phyloP scores from a whole-genome alignment of 2,888 invertebrate species.

The Baccha elongata region DNA sequence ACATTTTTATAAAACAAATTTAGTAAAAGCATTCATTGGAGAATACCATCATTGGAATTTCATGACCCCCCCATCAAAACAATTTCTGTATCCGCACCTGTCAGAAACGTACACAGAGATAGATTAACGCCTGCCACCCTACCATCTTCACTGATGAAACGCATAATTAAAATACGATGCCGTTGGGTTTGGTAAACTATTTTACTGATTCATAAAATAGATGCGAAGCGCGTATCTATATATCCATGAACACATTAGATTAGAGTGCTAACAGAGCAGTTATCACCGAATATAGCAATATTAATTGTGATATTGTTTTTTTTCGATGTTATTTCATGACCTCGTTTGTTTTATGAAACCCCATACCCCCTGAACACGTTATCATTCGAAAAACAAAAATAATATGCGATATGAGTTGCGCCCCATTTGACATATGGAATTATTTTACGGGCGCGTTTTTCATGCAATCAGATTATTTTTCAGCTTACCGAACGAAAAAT shows the following conservation, averaged over 20 bases:
- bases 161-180: constrained; percentile 60
- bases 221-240: not conserved
- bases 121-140: not conserved
- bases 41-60: too few relatives aligned
- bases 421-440: constrained; percentile 1
- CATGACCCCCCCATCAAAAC: too few relatives aligned
- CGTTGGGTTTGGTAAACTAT: not conserved
- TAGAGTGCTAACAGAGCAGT: constrained; percentile 63
- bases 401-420: not conserved
- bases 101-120: not conserved
- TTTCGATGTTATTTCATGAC: constrained; percentile 40
- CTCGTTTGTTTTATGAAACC: constrained; percentile 46
- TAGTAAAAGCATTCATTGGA: too few relatives aligned
- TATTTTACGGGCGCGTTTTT: not conserved
- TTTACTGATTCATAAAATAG: constrained; percentile 18
- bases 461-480: constrained; percentile 23
- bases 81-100: too few relatives aligned
- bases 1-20: too few relatives aligned
- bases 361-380: not conserved
- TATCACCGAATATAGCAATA: constrained; percentile 63
- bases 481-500: constrained; percentile 2
- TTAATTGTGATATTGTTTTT: constrained; percentile 60
- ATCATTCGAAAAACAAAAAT: not conserved
- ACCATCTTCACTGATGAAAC: constrained; percentile 5
- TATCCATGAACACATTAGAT: constrained; percentile 9